phyloP scores from a whole-genome alignment of 2,888 invertebrate species.

The Melinaea menophilus region DNA sequence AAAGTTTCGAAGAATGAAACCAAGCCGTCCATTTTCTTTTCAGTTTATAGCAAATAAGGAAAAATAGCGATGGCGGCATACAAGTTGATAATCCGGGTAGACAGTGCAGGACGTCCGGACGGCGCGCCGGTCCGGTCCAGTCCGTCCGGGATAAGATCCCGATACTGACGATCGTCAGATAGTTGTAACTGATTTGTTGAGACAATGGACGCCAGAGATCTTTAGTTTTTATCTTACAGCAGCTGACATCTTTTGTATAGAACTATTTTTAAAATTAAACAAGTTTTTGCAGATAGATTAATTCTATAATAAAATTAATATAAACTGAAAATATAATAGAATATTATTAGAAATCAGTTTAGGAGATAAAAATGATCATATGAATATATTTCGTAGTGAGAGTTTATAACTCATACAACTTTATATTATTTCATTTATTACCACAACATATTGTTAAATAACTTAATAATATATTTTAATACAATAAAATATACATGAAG shows the following conservation, averaged over 20 bases:
- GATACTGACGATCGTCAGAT: constrained; percentile 53
- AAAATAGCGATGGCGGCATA: constrained; percentile 49
- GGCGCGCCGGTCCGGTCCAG: constrained; percentile 39
- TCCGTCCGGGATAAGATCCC: constrained; percentile 50
- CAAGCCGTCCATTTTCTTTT: constrained; percentile 20
- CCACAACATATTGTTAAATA: not conserved
- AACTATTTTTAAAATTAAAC: constrained; percentile 27
- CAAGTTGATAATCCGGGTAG: constrained; percentile 66
- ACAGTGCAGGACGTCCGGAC: constrained; percentile 57
- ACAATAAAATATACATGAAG: not conserved
- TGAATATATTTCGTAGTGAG: no score
- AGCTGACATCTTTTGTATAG: constrained; percentile 56
- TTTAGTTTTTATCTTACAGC: constrained; percentile 48
- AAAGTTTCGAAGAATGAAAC: constrained; percentile 10
- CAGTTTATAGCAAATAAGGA: constrained; percentile 49
- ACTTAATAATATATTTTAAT: not conserved
- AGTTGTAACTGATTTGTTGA: constrained; percentile 61
- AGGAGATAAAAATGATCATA: no score
- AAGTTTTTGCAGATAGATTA: no score
- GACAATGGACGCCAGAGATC: constrained; percentile 53
- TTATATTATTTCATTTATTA: not conserved
- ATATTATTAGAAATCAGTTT: no score
- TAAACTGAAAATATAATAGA: no score
- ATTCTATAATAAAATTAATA: no score
- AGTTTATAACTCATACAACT: no score